phyloP scores from a whole-genome alignment of 2,797 vertebrate species.

The Hyperoplus immaculatus region DNA sequence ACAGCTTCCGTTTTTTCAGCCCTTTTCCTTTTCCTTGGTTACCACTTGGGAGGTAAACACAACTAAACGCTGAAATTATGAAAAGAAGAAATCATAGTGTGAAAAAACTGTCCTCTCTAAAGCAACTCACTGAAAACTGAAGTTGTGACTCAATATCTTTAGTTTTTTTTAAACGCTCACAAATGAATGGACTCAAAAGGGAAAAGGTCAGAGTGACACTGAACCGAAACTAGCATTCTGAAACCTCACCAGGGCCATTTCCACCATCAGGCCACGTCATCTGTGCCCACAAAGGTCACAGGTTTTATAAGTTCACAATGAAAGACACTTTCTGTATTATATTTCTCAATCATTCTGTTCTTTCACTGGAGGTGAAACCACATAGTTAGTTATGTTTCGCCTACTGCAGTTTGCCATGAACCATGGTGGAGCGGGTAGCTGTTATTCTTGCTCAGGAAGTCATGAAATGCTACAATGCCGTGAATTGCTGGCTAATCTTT shows the following conservation, averaged over 20 bases:
- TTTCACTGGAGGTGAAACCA: neutral
- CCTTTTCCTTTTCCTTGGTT: constrained; percentile 28
- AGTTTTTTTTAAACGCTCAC: constrained; percentile 14
- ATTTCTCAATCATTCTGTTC: neutral
- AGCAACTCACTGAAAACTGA: neutral
- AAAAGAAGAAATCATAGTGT: neutral
- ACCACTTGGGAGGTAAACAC: neutral
- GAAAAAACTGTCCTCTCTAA: neutral
- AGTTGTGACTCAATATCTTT: constrained; percentile 17
- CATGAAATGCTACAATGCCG: neutral
- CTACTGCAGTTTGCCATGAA: neutral
- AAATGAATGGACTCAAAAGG: constrained; percentile 14
- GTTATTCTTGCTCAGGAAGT: neutral
- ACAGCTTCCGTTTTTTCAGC: constrained; percentile 46
- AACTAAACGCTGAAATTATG: neutral
- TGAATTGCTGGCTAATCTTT: neutral
- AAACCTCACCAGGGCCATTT: constrained; percentile 42
- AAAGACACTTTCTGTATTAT: neutral
- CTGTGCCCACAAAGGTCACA: constrained; percentile 22
- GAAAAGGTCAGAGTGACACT: constrained; percentile 44
- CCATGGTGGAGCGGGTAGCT: neutral
- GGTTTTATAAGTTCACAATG: constrained; percentile 36
- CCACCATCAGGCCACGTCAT: constrained; percentile 38
- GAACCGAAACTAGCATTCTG: constrained; percentile 32
- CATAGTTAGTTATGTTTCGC: neutral